Base-by-base conservation (phyloP, 2,113 vertebrate species). In the Salvelinus sp. region DNA sequence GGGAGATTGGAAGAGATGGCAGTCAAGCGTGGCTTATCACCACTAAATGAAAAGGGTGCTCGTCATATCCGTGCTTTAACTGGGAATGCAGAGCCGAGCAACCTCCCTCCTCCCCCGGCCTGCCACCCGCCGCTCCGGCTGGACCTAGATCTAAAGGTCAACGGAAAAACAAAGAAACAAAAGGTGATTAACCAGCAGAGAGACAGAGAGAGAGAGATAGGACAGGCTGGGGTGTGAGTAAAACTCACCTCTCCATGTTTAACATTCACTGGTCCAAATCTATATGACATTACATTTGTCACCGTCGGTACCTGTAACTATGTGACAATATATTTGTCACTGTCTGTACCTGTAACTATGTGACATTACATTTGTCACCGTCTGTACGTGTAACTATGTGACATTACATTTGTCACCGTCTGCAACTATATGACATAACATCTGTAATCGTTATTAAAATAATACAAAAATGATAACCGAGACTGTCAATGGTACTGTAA, bases 1-100 rank as follows among this genome's bases (percentile, higher is more conserved):
- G 27, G 73, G 23, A 76, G 76, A 77, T 68, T 74, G 25, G 78
- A 72, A 79, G 79, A 57, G 12, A 27, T 22, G 60, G 76, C 65
- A 72, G 58, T 79, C 23, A 69, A 76, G 62, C 71, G 38, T 79
- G 23, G 27, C 63, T 50, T 47, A 27, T 50, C 54, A 27, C 23
- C 64, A 73, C 68, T 74, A 48, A 76, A 83, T 77, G 68, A 76
- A 76, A 65, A 69, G 25, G 66, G 62, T 2, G 54, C 23, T 71
- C 69, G 50, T 76, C 65, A 48, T 14, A 71, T 22, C 12, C 12
- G 27, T 71, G 13, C 44, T 70, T 63, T 79, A 75, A 25, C n/a
- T n/a, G n/a, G 47, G 0, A 63, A 30, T 38, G 47, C 13, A 57
- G 23, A 6, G 16, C 28, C 58, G 3, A 7, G 25, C 20, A 20